Base-by-base conservation (phyloP, 2,888 invertebrate species). In the Cephus sareptanus region DNA sequence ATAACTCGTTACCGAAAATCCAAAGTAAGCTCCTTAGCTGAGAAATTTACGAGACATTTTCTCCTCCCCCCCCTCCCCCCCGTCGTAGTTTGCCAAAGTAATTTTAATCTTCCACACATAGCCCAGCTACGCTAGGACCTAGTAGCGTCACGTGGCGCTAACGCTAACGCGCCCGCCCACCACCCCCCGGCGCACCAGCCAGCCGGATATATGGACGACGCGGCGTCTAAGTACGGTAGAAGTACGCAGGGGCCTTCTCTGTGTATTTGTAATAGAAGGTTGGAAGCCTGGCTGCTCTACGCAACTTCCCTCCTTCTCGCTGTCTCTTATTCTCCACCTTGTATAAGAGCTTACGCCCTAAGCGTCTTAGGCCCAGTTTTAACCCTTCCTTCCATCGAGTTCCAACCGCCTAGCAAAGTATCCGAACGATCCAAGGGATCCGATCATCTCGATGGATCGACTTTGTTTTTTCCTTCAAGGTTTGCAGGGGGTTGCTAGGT, bases 1-100 rank as follows among this genome's bases (percentile, higher is more conserved):
- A 89, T 90, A 91, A 91, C 90, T 91, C 89, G 90, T 91, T 91
- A 91, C 89, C 87, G 90, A 90, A 90, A 90, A 91, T 90, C 90
- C 88, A 89, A 91, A 91, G 90, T 91, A 91, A 91, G 91, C 91
- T 91, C 84, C 91, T 91, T 91, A 91, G 85, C 86, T 84, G 85
- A 87, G 88, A 90, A 90, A 90, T 90, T 90, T 90, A 88, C 90
- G 88, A 90, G 90, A 90, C 89, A 84, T 86, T 85, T 35, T 35
- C 35, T 35, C 35, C 3, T 3, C 12, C 34, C 35, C 35, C 34
- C 12, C 35, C 34, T 11, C 35, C 35, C 83, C 81, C 83, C 79
- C 83, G 80, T 85, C 81, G 82, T 85, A 88, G 88, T 89, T 89
- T 87, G 88, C 88, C 85, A 84, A 90, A 90, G 90, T 91, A 90